Base-by-base conservation (phyloP, 2,113 vertebrate genomes). In the Dunckerocampus dactyliophorus region DNA sequence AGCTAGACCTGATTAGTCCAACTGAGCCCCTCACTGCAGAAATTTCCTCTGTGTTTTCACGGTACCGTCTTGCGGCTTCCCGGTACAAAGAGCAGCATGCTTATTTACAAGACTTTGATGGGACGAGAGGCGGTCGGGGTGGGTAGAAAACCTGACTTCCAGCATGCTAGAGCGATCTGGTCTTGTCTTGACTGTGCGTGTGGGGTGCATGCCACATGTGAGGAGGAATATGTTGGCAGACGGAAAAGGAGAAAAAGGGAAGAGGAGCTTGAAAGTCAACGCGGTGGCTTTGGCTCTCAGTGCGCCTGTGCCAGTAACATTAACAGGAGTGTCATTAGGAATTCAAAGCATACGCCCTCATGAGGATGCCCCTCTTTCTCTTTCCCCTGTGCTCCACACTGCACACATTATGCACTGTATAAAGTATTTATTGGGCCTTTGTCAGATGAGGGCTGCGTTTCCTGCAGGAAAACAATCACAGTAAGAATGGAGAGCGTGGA, bases 371-470 rank as follows among this genome's bases (percentile, higher is more conserved):
- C 8, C 58, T 60, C 58, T 28, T 9, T 47, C 14, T 58, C 83
- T 83, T 76, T 72, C 78, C 87, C 85, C 51, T 51, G 83, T 81
- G 88, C 84, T 83, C 83, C 82, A 79, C 85, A 84, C 79, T 48
- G 77, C 86, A 88, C 83, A 85, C 86, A 90, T 91, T 87, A 90
- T 88, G 89, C 88, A 84, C 87, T 74, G 74, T 88, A 90, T 90
- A 88, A 91, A 90, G 88, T 91, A 90, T 91, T 91, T 89, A 90
- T 89, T 88, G 87, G 13, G 85, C 81, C 87, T 90, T 89, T 90
- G 89, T 89, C 83, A 89, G 82, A 80, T 58, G 56, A 76, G 52
- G 63, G 22, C 77, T 81, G 85, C 81, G 67, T 87, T 76, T 86
- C 82, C 74, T 84, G 63, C 72, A 65, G 78, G 65, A 75, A 79